phyloP scores from a whole-genome alignment of 2,797 vertebrate species.

The Pseudochaenichthys georgianus region DNA sequence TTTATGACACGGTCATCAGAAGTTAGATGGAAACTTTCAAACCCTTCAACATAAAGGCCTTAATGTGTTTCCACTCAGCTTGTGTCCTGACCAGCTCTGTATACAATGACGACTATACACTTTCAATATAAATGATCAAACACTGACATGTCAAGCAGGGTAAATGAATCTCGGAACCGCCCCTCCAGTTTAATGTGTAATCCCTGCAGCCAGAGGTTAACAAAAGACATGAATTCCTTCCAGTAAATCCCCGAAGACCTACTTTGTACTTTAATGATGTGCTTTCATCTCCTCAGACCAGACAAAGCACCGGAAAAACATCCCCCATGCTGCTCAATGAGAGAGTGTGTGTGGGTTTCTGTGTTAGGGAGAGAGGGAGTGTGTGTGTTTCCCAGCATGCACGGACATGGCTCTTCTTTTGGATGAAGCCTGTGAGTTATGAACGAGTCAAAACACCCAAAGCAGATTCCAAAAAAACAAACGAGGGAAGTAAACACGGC shows the following conservation, averaged over 20 bases:
- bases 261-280: slow-evolving; percentile 83
- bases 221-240: slow-evolving; percentile 73
- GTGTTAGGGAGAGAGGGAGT: slow-evolving; percentile 36
- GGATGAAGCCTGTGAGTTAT: slow-evolving; percentile 60
- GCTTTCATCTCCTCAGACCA: slow-evolving; percentile 81
- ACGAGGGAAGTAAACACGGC: slow-evolving; percentile 71
- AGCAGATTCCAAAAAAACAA: slow-evolving; percentile 70
- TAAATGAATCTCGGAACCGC: slow-evolving; percentile 43
- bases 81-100: neutral
- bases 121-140: slow-evolving; percentile 29
- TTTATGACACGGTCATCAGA: too few species aligned
- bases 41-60: neutral
- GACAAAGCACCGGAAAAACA: slow-evolving; percentile 79
- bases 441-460: slow-evolving; percentile 72
- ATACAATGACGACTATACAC: neutral
- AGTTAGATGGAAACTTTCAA: slow-evolving; percentile 7
- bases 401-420: slow-evolving; percentile 66
- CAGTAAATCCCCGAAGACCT: slow-evolving; percentile 79
- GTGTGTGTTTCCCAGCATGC: slow-evolving; percentile 72
- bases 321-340: slow-evolving; percentile 74
- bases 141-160: slow-evolving; percentile 38
- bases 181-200: slow-evolving; percentile 62
- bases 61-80: slow-evolving; percentile 1
- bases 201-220: slow-evolving; percentile 71
- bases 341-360: slow-evolving; percentile 58